A percentile compares a stretch with the other conserved stretches of the same genome.
These are phyloP conservation scores for Keiferia lycopersicella DNA, from an alignment of 2,888 invertebrate species.

Conservation along the genomic window DNA sequence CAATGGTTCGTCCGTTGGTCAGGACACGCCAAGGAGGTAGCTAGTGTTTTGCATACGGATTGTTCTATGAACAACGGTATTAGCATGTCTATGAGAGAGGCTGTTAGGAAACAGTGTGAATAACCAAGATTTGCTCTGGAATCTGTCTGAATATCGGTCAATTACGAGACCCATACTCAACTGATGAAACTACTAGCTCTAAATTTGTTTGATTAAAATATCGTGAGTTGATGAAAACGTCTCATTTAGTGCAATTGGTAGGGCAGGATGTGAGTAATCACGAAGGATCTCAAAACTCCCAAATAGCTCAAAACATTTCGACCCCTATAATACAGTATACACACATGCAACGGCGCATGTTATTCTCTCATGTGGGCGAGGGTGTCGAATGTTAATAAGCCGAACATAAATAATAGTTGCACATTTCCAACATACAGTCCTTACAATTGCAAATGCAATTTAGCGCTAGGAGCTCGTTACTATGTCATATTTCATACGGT, in stretches of 20 bases:
- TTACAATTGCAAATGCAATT: conserved; percentile 16
- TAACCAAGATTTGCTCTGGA: conserved; percentile 1
- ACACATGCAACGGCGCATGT: conserved; percentile 28
- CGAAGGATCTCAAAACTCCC: no score
- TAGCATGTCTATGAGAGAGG: conserved; percentile 9
- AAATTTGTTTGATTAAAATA: no score
- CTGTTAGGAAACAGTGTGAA: background rate
- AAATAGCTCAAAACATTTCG: conserved; percentile 18
- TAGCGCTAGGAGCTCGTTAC: conserved; percentile 18
- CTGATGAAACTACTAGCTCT: background rate
- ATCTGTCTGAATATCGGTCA: background rate
- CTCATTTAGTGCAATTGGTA: background rate
- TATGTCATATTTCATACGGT: conserved; percentile 15
- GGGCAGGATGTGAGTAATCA: background rate
- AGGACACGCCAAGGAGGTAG: conserved; percentile 7
- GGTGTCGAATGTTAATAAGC: conserved; percentile 54
- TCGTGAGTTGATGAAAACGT: no score
- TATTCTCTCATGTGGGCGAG: conserved; percentile 40
- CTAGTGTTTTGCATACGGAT: conserved; percentile 4
- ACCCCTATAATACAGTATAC: conserved; percentile 22
- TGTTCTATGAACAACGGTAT: background rate
- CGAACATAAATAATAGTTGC: conserved; percentile 38
- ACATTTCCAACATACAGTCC: conserved; percentile 31
- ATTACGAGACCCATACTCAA: background rate
- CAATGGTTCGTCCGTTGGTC: background rate